phyloP scores from a whole-genome alignment of 1,140 invertebrate species.

The Dreissena polymorpha region DNA sequence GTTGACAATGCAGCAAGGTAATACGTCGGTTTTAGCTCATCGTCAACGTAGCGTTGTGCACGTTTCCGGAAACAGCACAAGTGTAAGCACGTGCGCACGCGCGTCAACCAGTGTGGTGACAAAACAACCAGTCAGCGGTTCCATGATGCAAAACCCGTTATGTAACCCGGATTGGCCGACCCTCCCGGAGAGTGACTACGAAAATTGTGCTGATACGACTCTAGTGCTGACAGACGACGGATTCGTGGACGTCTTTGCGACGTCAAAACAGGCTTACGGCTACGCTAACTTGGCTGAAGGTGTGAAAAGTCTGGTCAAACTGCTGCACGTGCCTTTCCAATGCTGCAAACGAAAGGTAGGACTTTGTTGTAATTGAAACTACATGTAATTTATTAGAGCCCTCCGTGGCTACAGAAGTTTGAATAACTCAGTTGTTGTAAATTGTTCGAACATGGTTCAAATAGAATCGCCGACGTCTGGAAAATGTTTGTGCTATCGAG shows the following conservation, averaged over 20 bases:
- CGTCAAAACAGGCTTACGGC: background rate
- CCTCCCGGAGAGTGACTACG: constrained; percentile 17
- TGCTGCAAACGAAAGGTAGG: constrained; percentile 42
- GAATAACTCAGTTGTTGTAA: too few relatives aligned
- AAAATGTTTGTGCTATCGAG: too few relatives aligned
- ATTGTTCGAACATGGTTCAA: too few relatives aligned
- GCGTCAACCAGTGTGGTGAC: too few relatives aligned
- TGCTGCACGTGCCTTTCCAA: constrained; percentile 29
- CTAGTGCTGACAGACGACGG: background rate
- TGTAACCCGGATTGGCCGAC: constrained; percentile 33
- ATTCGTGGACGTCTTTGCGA: too few relatives aligned
- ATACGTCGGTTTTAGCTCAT: constrained; percentile 16
- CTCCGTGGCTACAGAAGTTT: too few relatives aligned
- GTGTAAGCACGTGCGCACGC: too few relatives aligned
- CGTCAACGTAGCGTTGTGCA: constrained; percentile 31
- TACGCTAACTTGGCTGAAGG: constrained; percentile 4
- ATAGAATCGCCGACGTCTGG: too few relatives aligned
- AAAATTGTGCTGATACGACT: constrained; percentile 27
- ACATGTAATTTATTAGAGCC: too few relatives aligned
- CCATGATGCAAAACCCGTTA: background rate
- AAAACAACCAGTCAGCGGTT: constrained; percentile 1
- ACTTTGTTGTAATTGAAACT: too few relatives aligned
- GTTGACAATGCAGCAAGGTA: constrained; percentile 7
- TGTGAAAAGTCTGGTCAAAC: constrained; percentile 34
- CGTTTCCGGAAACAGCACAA: constrained; percentile 16